Evolutionary conservation across 2,888 invertebrate genomes (phyloP).

Genomic region (Zaprionus obscuricornis): DNA sequence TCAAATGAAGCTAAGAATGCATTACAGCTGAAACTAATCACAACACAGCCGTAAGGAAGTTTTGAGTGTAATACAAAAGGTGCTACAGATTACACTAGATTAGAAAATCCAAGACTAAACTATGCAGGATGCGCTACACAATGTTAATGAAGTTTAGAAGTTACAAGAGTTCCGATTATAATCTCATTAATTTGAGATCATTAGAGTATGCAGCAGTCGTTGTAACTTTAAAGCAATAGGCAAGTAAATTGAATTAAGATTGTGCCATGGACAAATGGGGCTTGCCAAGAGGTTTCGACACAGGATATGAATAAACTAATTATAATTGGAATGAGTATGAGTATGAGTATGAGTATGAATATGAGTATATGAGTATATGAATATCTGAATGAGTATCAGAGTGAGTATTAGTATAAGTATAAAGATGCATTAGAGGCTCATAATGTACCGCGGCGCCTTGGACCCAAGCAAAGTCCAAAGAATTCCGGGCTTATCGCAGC

Average conservation of each 20-base stretch:
- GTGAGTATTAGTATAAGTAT: slow-evolving; percentile 14
- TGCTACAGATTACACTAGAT: too few species aligned
- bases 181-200: too few species aligned
- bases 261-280: slow-evolving; percentile 71
- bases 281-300: slow-evolving; percentile 68
- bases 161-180: too few species aligned
- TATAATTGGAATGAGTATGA: slow-evolving; percentile 61
- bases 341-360: slow-evolving; percentile 13
- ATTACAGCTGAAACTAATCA: too few species aligned
- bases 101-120: too few species aligned
- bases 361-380: slow-evolving; percentile 1
- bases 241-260: slow-evolving; percentile 76
- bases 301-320: slow-evolving; percentile 79
- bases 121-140: too few species aligned
- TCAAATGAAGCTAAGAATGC: too few species aligned
- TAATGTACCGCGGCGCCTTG: slow-evolving; percentile 62
- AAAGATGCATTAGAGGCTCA: slow-evolving; percentile 70
- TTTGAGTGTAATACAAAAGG: too few species aligned
- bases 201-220: slow-evolving; percentile 37
- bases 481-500: slow-evolving; percentile 74
- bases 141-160: too few species aligned
- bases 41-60: too few species aligned
- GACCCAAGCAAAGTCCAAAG: slow-evolving; percentile 52
- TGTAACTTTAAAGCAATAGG: slow-evolving; percentile 39
- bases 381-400: slow-evolving; percentile 49